Percentiles rank a stretch among this genome's conserved stretches.
Conservation (phyloP, 2,113 vertebrate species). For the Carettochelys insculpta region DNA sequence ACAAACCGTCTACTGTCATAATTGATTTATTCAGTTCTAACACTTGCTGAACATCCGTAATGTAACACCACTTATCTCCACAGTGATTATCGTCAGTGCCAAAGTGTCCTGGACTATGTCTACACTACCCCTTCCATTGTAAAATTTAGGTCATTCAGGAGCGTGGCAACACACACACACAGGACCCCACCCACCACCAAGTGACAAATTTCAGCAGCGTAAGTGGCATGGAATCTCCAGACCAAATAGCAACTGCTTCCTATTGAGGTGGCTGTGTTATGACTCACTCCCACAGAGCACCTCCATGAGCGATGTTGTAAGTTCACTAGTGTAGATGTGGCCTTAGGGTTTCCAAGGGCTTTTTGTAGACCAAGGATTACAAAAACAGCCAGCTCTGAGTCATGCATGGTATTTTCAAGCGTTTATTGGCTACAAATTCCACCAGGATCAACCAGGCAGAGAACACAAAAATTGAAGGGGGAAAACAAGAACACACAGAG, state of each 20-base stretch:
- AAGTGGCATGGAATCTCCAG: no score
- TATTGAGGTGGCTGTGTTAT: no score
- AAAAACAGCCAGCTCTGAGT: background rate
- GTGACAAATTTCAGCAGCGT: no score
- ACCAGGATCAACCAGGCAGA: background rate
- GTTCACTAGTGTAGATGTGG: no score
- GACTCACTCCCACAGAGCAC: no score
- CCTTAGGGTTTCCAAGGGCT: fast-evolving
- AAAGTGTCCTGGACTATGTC: no score
- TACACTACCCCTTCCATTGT: no score
- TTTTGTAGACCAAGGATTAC: background rate
- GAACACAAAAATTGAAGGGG: background rate
- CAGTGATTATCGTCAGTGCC: fast-evolving
- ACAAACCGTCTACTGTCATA: background rate
- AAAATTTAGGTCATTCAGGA: no score
- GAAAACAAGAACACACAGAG: background rate
- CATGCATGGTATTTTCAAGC: background rate
- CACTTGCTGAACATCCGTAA: background rate
- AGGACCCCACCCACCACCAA: no score
- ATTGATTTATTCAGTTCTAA: background rate
- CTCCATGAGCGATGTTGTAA: no score
- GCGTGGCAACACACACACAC: no score
- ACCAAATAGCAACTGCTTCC: no score
- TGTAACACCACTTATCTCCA: background rate
- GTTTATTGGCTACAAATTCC: background rate